Conservation (phyloP, 2,888 invertebrate genomes). For the Lymantria dispar region DNA sequence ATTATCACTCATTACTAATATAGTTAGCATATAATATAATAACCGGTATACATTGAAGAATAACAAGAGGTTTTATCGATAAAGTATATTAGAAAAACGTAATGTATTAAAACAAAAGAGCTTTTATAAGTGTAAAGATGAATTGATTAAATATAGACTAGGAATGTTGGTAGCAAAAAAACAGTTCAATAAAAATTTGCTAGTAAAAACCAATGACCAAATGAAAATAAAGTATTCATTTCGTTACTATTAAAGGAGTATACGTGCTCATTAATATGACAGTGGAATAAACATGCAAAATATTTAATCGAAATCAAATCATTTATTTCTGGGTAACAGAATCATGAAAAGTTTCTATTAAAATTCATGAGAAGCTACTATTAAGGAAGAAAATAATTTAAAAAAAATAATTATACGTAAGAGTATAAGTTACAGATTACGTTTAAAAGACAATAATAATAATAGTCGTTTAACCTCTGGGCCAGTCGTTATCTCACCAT, state of each 20-base stretch:
- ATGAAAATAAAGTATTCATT: slow-evolving; percentile 37
- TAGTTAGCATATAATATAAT: not conserved
- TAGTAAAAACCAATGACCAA: slow-evolving; percentile 11
- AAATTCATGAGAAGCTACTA: slow-evolving; percentile 30
- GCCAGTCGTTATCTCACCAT: too few species aligned
- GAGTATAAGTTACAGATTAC: too few species aligned
- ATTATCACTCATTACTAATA: not conserved
- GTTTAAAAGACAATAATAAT: too few species aligned
- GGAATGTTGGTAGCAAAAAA: slow-evolving; percentile 30
- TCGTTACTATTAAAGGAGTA: slow-evolving; percentile 27
- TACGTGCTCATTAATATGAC: slow-evolving; percentile 40
- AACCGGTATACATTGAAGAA: slow-evolving; percentile 26
- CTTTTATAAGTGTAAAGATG: slow-evolving; percentile 25
- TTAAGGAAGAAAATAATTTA: slow-evolving; percentile 8
- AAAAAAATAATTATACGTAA: too few species aligned
- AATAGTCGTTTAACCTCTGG: too few species aligned
- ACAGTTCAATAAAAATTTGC: slow-evolving; percentile 28
- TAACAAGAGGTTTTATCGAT: slow-evolving; percentile 24
- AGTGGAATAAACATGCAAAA: slow-evolving; percentile 29
- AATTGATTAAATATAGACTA: slow-evolving; percentile 29
- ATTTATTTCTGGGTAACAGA: slow-evolving; percentile 34
- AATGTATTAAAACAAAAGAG: slow-evolving; percentile 33
- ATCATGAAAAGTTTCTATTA: slow-evolving; percentile 29
- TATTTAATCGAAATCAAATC: slow-evolving; percentile 33
- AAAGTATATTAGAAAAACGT: slow-evolving; percentile 31